Base-by-base conservation (phyloP, 2,888 invertebrate genomes). In the Euproctis similis region DNA sequence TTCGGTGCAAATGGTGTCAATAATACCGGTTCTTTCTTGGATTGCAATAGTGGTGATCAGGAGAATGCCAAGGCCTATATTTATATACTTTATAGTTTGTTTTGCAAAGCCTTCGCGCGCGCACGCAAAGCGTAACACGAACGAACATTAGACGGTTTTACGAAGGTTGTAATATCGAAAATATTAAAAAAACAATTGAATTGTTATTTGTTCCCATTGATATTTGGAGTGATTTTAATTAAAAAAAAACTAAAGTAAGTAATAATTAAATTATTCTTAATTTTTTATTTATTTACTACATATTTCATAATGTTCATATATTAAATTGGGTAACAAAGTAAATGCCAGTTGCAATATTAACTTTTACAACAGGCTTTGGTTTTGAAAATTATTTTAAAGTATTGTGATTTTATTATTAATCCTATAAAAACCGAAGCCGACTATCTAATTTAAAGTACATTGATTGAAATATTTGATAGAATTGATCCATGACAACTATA, bases 51-150 rank as follows among this genome's bases (percentile, higher is more conserved):
- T 14, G 25, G 14, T 34, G 39, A 37, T 6, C 39, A 52, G 42
- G 63, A 55, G 63, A 64, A 56, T 47, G 63, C 63, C 55, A 49
- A 42, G 41, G 35, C 37, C 40, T 39, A 39, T 34, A 31, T 39
- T 36, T 34, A 33, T 41, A 24, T 25, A 30, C 28, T 33, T 37
- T 43, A 46, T 58, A 64, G 64, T 65, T 58, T 54, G 54, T 51
- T 46, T 44, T 46, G 40, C 40, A 53, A 52, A 61, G 63, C 59
- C 57, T 53, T 37, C 39, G 39, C 10, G 39, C 42, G 49, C 54
- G 62, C 65, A 65, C 65, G 65, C 65, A 54, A 53, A 52, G 34
- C 20, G 30, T 11, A 18, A 4, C 17, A 10, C 23, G 19, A 32
- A 13, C 16, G n/a, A 29, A 22, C 25, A 17, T 26, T 34, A 8